Evolutionary conservation across 2,797 vertebrate genomes (phyloP).

Genomic region (Megaceryle alcyon): DNA sequence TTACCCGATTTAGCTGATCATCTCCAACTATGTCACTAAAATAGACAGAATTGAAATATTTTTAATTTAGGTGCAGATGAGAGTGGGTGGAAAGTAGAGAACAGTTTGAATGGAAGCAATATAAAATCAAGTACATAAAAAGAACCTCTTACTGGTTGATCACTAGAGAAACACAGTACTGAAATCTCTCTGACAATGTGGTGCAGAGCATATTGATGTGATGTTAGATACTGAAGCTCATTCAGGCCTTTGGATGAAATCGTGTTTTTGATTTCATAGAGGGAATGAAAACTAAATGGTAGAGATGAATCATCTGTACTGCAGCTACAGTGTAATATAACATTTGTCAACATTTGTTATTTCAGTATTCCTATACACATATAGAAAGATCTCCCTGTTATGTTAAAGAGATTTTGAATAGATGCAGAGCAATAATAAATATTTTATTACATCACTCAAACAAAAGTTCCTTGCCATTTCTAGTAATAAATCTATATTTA

Average conservation of each 20-base stretch:
- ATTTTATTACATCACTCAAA: neutral
- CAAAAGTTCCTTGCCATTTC: neutral
- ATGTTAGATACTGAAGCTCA: neutral
- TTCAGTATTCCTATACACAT: neutral
- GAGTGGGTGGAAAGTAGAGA: neutral
- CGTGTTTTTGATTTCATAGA: neutral
- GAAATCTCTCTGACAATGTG: neutral
- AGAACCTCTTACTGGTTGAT: neutral
- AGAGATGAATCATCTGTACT: neutral
- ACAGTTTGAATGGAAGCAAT: neutral
- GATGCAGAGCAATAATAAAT: neutral
- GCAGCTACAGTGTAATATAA: neutral
- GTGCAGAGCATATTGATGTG: neutral
- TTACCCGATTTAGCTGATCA: neutral
- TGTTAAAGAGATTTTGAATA: neutral
- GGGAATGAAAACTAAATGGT: neutral
- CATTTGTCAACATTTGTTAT: neutral
- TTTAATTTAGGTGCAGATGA: conserved; percentile 7
- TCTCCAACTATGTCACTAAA: neutral
- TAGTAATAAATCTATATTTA: neutral
- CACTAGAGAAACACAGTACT: neutral
- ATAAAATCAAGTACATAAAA: neutral
- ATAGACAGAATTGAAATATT: neutral
- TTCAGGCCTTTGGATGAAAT: neutral
- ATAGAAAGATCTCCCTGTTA: neutral